Evolutionary conservation across 2,797 vertebrate genomes (phyloP), one percentile per base, ranked within the genome.

Genomic region (Cephalopachus bancanus): DNA sequence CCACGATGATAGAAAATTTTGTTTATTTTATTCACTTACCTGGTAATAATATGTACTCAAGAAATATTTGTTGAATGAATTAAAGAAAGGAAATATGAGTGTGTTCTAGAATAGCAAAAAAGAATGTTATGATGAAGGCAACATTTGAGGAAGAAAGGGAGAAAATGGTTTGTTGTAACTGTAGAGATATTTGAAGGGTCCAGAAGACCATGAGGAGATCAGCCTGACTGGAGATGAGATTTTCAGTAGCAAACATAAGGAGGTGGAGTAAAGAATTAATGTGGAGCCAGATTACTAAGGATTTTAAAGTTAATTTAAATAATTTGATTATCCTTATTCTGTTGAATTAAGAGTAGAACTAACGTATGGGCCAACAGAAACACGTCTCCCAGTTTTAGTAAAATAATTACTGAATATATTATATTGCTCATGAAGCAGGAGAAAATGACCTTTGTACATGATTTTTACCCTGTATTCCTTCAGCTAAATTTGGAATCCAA

Each of bases 251-350:
- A 9, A 93, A 19, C 37, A 44, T 28, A 71, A 65, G 28, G 74
- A 44, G 53, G 86, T 0, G 69, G 33, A 59, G 3, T 11, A 59
- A 95, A 81, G 49, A 94, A 71, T 53, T 26, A 89, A 80, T 67
- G 5, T 28, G 24, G n/a, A 92, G 26, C 79, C 69, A 91, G 75
- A 64, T 53, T n/a, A 86, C 53, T 37, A n/a, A 64, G n/a, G 17
- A 30, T 69, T 69, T 59, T 75, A 89, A 96, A 89, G 19, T 89
- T 71, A 14, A 65, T 44, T 49, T 89, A 49, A 95, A 78, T 33
- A 83, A 79, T 30, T 28, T 76, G 49, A 62, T 81, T 76, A 33
- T 17, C 62, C 62, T 78, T 59, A 55, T 9, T 76, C 60, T 92
- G 20, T 10, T 78, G n/a, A 87, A 95, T 76, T 74, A 90, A 55